phyloP scores from a whole-genome alignment of 2,888 invertebrate genomes.

The Ommatoiulus sabulosus region DNA sequence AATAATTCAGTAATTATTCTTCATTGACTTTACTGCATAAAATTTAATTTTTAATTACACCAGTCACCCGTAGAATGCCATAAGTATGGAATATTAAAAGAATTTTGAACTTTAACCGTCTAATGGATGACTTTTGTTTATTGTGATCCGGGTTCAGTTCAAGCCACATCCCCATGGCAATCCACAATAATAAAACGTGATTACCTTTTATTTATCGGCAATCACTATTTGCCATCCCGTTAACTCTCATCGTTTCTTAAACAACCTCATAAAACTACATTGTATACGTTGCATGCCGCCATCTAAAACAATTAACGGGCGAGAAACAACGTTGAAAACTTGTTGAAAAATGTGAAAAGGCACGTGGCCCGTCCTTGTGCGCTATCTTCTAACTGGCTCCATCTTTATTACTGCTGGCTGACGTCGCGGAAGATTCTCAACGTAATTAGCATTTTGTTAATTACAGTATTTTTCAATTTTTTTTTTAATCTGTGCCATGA shows the following conservation, averaged over 20 bases:
- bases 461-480: background rate
- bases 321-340: background rate
- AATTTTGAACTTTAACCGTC: background rate
- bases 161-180: background rate
- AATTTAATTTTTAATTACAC: too few relatives aligned
- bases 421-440: background rate
- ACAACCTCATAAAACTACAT: background rate
- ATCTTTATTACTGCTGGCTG: background rate
- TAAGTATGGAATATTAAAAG: background rate
- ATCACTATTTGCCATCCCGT: background rate
- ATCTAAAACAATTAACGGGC: background rate
- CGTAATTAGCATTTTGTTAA: constrained; percentile 36
- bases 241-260: background rate
- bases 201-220: constrained; percentile 25
- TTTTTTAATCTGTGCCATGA: background rate
- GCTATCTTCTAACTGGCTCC: background rate
- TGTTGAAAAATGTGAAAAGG: background rate
- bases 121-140: background rate
- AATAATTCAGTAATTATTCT: too few relatives aligned
- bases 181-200: constrained; percentile 2
- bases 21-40: too few relatives aligned
- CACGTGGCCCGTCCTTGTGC: constrained; percentile 27
- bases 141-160: background rate
- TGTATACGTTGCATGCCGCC: background rate
- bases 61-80: too few relatives aligned